Percentiles rank a stretch among this genome's conserved stretches.
Conservation (phyloP, 2,888 invertebrate genomes). For the Thumatha senex region DNA sequence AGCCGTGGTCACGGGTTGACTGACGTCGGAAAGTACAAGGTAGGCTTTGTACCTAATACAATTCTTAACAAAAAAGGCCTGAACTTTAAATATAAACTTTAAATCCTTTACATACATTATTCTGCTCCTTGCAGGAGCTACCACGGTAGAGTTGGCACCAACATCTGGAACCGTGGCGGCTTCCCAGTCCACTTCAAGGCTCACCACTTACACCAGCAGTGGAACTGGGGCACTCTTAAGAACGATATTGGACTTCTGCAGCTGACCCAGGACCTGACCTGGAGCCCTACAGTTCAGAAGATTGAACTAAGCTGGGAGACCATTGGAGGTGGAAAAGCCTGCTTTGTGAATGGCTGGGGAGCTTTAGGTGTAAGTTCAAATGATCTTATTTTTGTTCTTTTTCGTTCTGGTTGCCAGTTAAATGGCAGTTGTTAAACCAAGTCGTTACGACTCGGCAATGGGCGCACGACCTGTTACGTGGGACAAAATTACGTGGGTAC, state of each 20-base stretch:
- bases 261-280: not conserved
- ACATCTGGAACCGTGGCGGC: not conserved
- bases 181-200: not conserved
- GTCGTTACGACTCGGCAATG: no score
- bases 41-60: no score
- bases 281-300: not conserved
- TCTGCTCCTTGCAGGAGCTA: not conserved
- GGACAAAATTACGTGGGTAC: no score
- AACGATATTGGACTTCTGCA: not conserved
- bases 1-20: no score
- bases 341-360: conserved; percentile 1
- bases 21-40: no score
- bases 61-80: no score
- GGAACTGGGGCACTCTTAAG: not conserved
- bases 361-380: not conserved
- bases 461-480: no score
- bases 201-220: not conserved
- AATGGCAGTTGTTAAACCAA: no score
- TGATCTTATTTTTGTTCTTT: no score
- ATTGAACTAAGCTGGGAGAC: not conserved
- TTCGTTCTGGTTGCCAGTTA: no score
- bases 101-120: no score
- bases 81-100: no score
- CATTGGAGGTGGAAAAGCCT: not conserved
- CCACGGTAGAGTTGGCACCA: not conserved